Conservation (phyloP, 1,140 invertebrate species). For the Mactra quadrangularis region DNA sequence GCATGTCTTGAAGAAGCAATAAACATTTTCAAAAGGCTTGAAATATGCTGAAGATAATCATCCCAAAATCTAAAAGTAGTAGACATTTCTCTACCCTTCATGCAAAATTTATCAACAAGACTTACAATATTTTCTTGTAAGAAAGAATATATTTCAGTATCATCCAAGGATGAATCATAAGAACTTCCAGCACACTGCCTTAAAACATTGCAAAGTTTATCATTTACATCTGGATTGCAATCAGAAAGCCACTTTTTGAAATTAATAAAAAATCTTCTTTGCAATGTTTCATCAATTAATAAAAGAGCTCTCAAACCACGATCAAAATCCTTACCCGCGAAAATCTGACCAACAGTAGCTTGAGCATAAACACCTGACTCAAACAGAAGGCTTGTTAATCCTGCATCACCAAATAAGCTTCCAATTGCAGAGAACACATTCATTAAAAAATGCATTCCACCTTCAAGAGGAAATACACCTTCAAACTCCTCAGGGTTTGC, state of each 20-base stretch:
- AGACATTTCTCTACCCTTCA: neutral
- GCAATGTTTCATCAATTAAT: conserved; percentile 23
- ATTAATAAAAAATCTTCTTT: neutral
- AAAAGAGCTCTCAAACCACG: conserved; percentile 16
- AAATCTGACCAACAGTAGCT: conserved; percentile 7
- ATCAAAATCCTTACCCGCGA: conserved; percentile 44
- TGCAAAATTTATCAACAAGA: neutral
- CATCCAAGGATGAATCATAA: neutral
- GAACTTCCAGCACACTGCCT: neutral
- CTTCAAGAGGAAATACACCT: conserved; percentile 28
- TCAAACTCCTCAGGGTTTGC: neutral
- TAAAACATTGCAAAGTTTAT: neutral
- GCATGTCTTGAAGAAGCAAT: conserved; percentile 5
- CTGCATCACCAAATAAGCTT: conserved; percentile 16
- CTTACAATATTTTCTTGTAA: no score
- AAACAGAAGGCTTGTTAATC: conserved; percentile 2
- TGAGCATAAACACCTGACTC: conserved; percentile 21
- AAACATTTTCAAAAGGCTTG: neutral
- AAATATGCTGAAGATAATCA: conserved; percentile 2
- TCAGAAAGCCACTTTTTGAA: neutral
- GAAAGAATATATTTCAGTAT: neutral
- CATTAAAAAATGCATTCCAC: conserved; percentile 53
- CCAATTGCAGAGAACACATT: conserved; percentile 18
- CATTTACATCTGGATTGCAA: neutral
- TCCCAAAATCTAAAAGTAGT: conserved; percentile 12